These are phyloP conservation scores for Vulpes ferrilata DNA, from an alignment of 2,113 vertebrate species.

Conservation along the genomic window DNA sequence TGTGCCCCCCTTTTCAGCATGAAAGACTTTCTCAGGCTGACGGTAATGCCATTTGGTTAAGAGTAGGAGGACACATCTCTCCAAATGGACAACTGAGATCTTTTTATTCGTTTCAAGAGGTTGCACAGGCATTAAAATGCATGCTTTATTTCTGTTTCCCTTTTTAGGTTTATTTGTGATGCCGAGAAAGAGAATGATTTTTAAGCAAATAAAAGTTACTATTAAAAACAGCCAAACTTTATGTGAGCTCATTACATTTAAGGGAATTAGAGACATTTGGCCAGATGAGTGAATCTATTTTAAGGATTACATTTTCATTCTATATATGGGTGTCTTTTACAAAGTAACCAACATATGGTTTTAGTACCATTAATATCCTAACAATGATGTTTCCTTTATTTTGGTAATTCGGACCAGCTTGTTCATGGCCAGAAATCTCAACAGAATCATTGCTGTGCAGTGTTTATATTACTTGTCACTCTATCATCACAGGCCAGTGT, in stretches of 20 bases:
- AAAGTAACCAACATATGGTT: not conserved
- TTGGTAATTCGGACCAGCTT: not conserved
- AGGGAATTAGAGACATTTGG: not conserved
- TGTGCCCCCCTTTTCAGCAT: not conserved
- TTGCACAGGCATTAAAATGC: not conserved
- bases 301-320: not conserved
- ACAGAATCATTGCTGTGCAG: not conserved
- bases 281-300: not conserved
- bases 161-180: not conserved
- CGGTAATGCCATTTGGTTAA: not conserved
- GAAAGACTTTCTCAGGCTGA: constrained; percentile 8
- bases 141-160: not conserved
- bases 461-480: not conserved
- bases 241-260: not conserved
- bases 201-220: not conserved
- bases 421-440: not conserved
- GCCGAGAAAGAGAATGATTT: not conserved
- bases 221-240: not conserved
- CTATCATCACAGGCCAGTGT: constrained; percentile 6
- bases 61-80: not conserved
- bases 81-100: not conserved
- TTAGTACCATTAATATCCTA: constrained; percentile 10
- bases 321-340: not conserved
- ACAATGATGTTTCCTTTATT: not conserved
- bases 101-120: constrained; percentile 2